Percentiles rank a stretch among this genome's conserved stretches.
phyloP scores from a whole-genome alignment of 2,113 vertebrate genomes.

The Leptodactylus fuscus region DNA sequence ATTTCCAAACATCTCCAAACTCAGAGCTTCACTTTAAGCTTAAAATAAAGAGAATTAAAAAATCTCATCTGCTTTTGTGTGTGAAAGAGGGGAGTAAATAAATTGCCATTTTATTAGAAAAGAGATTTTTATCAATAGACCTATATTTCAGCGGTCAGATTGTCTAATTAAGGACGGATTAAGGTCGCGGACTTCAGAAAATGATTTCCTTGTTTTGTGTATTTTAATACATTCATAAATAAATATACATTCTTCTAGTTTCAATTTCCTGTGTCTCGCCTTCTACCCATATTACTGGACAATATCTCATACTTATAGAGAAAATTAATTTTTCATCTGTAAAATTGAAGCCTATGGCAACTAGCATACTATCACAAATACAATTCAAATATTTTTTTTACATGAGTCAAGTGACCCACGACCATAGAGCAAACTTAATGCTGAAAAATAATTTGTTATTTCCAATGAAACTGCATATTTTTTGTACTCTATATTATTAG shows the following conservation, averaged over 20 bases:
- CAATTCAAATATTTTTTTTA: neutral
- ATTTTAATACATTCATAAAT: slow-evolving; percentile 50
- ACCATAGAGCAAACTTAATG: neutral
- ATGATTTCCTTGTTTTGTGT: slow-evolving; percentile 33
- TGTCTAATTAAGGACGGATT: slow-evolving; percentile 45
- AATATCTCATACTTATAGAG: slow-evolving; percentile 27
- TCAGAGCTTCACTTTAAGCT: neutral
- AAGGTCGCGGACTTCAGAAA: slow-evolving; percentile 30
- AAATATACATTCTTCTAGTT: slow-evolving; percentile 49
- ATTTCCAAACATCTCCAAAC: neutral
- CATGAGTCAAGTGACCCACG: neutral
- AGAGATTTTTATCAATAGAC: slow-evolving; percentile 27
- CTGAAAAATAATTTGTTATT: neutral
- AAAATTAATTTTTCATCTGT: slow-evolving; percentile 49
- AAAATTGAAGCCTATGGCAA: neutral
- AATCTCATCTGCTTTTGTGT: neutral
- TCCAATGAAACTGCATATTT: neutral
- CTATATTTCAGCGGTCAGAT: slow-evolving; percentile 24
- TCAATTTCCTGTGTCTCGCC: slow-evolving; percentile 31
- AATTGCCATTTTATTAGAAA: slow-evolving; percentile 44
- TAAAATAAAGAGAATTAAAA: neutral
- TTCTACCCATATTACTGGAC: neutral
- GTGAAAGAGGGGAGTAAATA: slow-evolving; percentile 6
- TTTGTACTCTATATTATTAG: too few relatives aligned
- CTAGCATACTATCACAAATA: slow-evolving; percentile 6